Evolutionary conservation across 2,113 vertebrate genomes (phyloP).

Genomic region (Zootoca vivipara): DNA sequence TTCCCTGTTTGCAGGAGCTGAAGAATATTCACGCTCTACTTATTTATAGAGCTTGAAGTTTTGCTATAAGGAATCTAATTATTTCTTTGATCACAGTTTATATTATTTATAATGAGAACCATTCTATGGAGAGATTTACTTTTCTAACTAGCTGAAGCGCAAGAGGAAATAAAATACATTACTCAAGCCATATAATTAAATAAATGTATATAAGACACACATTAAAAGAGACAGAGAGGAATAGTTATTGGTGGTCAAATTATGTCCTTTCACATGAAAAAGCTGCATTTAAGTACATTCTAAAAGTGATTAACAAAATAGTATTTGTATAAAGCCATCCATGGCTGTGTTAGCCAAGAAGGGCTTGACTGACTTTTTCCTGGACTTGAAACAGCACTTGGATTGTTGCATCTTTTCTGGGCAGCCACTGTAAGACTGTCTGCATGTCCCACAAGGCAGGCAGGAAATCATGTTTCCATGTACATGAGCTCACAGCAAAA

Average conservation of each 20-base stretch:
- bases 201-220: conserved; percentile 52
- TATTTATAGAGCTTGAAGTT: conserved; percentile 15
- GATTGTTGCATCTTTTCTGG: too few relatives aligned
- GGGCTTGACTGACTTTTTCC: too few relatives aligned
- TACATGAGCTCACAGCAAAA: too few relatives aligned
- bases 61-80: conserved; percentile 40
- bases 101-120: conserved; percentile 55
- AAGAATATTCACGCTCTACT: conserved; percentile 44
- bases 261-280: conserved; percentile 15
- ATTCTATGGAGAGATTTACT: conserved; percentile 48
- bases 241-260: conserved; percentile 25
- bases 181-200: conserved; percentile 42
- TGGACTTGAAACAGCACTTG: too few relatives aligned
- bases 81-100: conserved; percentile 51
- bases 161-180: conserved; percentile 40
- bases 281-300: not conserved
- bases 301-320: not conserved
- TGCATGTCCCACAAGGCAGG: too few relatives aligned
- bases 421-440: too few relatives aligned
- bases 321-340: rapidly evolving
- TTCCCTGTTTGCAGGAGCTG: conserved; percentile 11
- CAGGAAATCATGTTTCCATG: too few relatives aligned
- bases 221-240: conserved; percentile 28
- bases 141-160: conserved; percentile 40
- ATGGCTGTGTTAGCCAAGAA: too few relatives aligned